These are phyloP conservation scores for Pangasius larnaudii DNA, from an alignment of 2,797 vertebrate genomes.

Conservation along the genomic window DNA sequence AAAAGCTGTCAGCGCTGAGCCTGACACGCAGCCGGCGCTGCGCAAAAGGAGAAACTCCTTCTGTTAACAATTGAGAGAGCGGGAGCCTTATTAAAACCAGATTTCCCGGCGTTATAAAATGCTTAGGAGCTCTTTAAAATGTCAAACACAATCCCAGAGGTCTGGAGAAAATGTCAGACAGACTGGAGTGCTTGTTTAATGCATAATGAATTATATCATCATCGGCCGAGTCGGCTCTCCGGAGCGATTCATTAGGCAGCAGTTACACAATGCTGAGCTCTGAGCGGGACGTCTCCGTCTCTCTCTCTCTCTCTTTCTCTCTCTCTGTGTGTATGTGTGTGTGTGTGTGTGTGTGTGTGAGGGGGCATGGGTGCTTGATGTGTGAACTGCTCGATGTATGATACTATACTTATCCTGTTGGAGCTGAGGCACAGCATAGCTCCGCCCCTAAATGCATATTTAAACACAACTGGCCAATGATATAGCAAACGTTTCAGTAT, in stretches of 20 bases:
- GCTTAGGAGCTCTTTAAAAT: slow-evolving; percentile 99
- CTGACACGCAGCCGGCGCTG: slow-evolving; percentile 76
- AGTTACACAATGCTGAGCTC: slow-evolving; percentile 67
- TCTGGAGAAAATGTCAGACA: slow-evolving; percentile 94
- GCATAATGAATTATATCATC: slow-evolving; percentile 96
- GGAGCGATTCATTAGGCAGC: slow-evolving; percentile 79
- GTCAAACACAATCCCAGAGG: slow-evolving; percentile 96
- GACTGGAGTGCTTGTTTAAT: slow-evolving; percentile 94
- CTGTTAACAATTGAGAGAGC: slow-evolving; percentile 92
- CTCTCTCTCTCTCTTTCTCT: neutral
- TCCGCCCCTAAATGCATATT: neutral
- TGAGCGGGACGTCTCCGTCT: slow-evolving; percentile 54
- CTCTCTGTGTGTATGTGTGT: neutral
- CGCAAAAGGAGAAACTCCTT: slow-evolving; percentile 84
- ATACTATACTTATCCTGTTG: neutral
- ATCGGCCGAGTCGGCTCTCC: slow-evolving; percentile 75
- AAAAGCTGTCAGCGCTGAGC: slow-evolving; percentile 90
- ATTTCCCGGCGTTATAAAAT: slow-evolving; percentile 98
- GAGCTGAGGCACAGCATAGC: neutral
- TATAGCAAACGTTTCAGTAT: neutral
- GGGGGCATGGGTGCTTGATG: neutral
- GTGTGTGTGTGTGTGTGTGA: neutral
- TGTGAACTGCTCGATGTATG: neutral
- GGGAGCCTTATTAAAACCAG: slow-evolving; percentile 98
- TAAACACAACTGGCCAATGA: neutral